Evolutionary conservation across 2,888 invertebrate genomes (phyloP).

Genomic region (Actias luna): DNA sequence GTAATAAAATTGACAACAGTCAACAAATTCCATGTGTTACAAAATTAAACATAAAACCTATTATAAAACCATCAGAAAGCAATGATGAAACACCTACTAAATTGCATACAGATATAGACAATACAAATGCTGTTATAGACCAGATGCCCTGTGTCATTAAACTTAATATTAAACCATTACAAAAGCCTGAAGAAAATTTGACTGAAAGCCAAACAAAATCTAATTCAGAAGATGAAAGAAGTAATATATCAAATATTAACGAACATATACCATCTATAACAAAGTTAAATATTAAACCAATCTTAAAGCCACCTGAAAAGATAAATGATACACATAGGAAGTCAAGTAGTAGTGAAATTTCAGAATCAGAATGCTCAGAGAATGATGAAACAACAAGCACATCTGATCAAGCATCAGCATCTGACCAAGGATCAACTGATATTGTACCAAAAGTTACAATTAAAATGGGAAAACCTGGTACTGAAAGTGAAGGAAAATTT

Average conservation of each 20-base stretch:
- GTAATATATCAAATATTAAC: conserved; percentile 38
- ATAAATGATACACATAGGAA: conserved; percentile 73
- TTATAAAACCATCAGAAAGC: conserved; percentile 56
- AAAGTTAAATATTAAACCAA: conserved; percentile 77
- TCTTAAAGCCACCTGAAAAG: conserved; percentile 70
- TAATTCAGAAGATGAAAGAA: conserved; percentile 29
- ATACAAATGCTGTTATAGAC: conserved; percentile 36
- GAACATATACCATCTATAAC: conserved; percentile 65
- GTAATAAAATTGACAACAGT: conserved; percentile 28
- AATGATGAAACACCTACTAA: conserved; percentile 41
- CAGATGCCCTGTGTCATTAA: conserved; percentile 63
- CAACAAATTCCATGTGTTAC: conserved; percentile 56
- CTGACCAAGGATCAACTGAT: conserved; percentile 64
- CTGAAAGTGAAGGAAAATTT: conserved; percentile 69
- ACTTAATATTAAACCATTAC: conserved; percentile 74
- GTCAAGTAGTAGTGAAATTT: conserved; percentile 78
- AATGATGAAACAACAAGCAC: conserved; percentile 79
- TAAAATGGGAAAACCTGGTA: conserved; percentile 71
- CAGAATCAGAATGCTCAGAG: conserved; percentile 78
- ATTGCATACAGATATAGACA: conserved; percentile 29
- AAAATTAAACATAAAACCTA: conserved; percentile 71
- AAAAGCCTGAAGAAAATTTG: conserved; percentile 59
- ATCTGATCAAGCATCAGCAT: conserved; percentile 68
- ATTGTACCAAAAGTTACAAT: conserved; percentile 75
- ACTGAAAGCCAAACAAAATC: conserved; percentile 61